Evolutionary conservation across 2,888 invertebrate genomes (phyloP).

Genomic region (Auanema sp.): DNA sequence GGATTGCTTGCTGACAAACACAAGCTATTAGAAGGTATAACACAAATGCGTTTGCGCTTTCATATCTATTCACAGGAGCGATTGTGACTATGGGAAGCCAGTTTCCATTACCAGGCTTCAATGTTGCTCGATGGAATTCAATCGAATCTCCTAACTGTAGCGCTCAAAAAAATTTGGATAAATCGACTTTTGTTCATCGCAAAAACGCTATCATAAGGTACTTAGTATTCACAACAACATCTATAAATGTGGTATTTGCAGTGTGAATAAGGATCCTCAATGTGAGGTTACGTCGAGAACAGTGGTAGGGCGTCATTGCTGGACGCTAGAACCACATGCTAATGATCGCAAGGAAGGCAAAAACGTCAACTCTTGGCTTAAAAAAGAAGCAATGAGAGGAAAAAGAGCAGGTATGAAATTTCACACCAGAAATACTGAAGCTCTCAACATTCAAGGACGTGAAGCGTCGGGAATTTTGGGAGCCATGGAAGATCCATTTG

Average conservation of each 20-base stretch:
- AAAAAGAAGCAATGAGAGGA: conserved; percentile 39
- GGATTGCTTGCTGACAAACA: conserved; percentile 15
- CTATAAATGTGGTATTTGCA: no score
- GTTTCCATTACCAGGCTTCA: conserved; percentile 56
- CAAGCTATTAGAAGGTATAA: conserved; percentile 18
- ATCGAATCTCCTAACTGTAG: conserved; percentile 20
- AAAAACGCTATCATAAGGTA: conserved; percentile 34
- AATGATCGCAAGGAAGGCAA: conserved; percentile 22
- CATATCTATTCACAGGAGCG: conserved; percentile 35
- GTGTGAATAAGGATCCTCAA: conserved; percentile 28
- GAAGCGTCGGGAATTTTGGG: conserved; percentile 42
- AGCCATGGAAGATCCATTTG: conserved; percentile 49
- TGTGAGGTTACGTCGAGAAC: conserved; percentile 51
- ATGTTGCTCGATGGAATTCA: conserved; percentile 56
- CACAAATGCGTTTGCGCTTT: neutral
- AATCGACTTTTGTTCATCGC: conserved; percentile 33
- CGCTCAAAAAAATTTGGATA: conserved; percentile 18
- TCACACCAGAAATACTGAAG: neutral
- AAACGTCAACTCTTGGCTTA: conserved; percentile 47
- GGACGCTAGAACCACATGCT: conserved; percentile 40
- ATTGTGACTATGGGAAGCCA: conserved; percentile 48
- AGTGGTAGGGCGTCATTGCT: conserved; percentile 52
- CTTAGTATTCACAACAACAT: no score
- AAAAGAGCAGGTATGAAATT: conserved; percentile 23
- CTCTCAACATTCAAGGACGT: conserved; percentile 18